These are phyloP conservation scores for Tupaia tana DNA, from an alignment of 2,113 vertebrate species.

Conservation along the genomic window DNA sequence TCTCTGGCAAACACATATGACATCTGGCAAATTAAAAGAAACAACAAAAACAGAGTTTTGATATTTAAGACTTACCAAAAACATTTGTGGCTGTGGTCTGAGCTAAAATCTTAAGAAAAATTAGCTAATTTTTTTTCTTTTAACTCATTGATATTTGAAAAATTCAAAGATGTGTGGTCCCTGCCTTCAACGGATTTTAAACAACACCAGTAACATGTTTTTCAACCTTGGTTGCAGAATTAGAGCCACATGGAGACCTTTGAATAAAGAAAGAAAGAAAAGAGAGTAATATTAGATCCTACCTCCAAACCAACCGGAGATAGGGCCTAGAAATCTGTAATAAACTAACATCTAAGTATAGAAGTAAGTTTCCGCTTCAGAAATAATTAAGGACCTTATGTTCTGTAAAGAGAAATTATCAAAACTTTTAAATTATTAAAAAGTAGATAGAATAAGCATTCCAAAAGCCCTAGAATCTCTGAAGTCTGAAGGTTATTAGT, in stretches of 20 bases:
- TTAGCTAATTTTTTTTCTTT: not conserved
- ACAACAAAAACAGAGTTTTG: not conserved
- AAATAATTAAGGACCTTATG: not conserved
- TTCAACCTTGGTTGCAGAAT: not conserved
- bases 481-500: not conserved
- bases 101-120: slow-evolving; percentile 32
- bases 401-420: not conserved
- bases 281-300: not conserved
- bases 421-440: not conserved
- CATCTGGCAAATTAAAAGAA: too few species aligned
- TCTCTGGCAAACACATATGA: too few species aligned
- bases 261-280: not conserved
- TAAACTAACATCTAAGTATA: not conserved
- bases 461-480: not conserved
- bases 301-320: not conserved
- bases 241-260: not conserved
- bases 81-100: not conserved
- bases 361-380: not conserved
- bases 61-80: not conserved
- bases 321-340: not conserved
- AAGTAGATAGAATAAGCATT: not conserved
- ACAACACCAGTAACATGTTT: not conserved
- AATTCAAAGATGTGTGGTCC: not conserved
- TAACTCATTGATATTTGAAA: not conserved
- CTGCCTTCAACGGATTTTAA: not conserved